phyloP scores from a whole-genome alignment of 1,140 invertebrate species.

The Dinothrombium tinctorium region DNA sequence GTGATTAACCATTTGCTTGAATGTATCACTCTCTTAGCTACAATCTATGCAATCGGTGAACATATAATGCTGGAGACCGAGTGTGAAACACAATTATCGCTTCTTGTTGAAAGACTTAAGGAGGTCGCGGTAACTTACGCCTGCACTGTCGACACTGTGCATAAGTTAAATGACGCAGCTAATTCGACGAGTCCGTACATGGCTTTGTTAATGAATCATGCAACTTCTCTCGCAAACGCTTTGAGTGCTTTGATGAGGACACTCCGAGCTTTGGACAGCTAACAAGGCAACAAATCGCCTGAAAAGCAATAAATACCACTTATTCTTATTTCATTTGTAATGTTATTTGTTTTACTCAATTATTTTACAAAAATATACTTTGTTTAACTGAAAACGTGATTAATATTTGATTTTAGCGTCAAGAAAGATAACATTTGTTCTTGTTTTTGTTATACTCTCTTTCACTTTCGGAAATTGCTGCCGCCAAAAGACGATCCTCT shows the following conservation, averaged over 20 bases:
- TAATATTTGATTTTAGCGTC: too few species aligned
- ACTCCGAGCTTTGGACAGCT: constrained; percentile 50
- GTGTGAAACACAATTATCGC: constrained; percentile 47
- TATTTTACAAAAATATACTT: too few species aligned
- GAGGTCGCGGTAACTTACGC: constrained; percentile 51
- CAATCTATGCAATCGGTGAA: constrained; percentile 33
- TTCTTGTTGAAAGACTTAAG: constrained; percentile 47
- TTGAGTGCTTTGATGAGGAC: constrained; percentile 52
- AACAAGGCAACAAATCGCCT: neutral
- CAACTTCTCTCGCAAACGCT: constrained; percentile 50
- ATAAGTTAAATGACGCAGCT: constrained; percentile 13
- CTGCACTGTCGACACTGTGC: constrained; percentile 22
- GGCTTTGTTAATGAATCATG: constrained; percentile 34
- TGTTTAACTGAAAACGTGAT: too few species aligned
- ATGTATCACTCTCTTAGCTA: constrained; percentile 38
- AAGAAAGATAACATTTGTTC: too few species aligned
- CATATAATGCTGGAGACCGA: constrained; percentile 43
- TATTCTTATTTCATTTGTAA: too few species aligned
- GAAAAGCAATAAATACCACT: too few species aligned
- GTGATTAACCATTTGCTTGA: constrained; percentile 37
- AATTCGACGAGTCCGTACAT: constrained; percentile 25
- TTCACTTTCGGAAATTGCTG: too few species aligned
- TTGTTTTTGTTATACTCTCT: too few species aligned
- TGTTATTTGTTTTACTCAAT: too few species aligned
- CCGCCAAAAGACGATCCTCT: too few species aligned